These are phyloP conservation scores for Alces alces DNA, from an alignment of 2,113 vertebrate genomes.

Conservation along the genomic window DNA sequence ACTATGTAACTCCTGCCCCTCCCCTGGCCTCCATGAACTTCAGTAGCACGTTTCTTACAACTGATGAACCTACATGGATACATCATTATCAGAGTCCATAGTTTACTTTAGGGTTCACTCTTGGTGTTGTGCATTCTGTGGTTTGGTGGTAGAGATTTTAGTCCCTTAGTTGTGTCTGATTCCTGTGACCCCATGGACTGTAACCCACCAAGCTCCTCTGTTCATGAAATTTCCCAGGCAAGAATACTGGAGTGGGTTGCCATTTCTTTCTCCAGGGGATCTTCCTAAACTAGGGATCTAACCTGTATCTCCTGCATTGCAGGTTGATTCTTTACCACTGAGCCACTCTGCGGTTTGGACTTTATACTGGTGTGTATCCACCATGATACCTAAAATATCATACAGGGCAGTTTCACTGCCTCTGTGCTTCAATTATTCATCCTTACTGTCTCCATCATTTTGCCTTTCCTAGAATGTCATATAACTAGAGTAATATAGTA, in stretches of 20 bases:
- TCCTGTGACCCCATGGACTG: neutral
- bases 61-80: neutral
- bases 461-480: neutral
- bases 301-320: neutral
- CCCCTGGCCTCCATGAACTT: neutral
- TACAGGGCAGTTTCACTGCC: neutral
- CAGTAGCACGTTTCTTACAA: neutral
- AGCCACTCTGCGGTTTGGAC: neutral
- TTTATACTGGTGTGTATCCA: neutral
- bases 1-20: neutral
- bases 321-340: neutral
- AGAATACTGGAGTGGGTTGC: neutral
- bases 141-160: neutral
- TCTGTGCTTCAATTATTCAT: neutral
- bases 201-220: neutral
- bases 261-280: neutral
- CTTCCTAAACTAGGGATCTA: neutral
- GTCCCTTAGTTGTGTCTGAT: neutral
- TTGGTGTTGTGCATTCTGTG: neutral
- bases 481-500: neutral
- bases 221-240: neutral
- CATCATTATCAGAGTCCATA: neutral
- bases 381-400: neutral
- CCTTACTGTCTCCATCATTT: neutral
- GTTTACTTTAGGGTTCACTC: neutral